Evolutionary conservation across 2,113 vertebrate species (phyloP).

Genomic region (Nansenia antarctica): DNA sequence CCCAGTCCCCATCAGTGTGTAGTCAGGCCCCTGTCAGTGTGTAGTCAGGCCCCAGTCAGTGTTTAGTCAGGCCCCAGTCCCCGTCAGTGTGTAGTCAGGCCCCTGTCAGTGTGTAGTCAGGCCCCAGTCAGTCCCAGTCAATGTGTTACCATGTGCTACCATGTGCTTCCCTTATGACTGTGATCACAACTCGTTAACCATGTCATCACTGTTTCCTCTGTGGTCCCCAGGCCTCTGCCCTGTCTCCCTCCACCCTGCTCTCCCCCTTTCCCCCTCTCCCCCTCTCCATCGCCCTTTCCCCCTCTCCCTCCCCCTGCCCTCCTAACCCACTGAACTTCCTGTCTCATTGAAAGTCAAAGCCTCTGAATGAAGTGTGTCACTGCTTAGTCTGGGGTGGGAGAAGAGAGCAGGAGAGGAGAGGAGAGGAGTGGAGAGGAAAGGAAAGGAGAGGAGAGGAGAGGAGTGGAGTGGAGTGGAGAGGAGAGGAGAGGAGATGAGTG

Average conservation of each 20-base stretch:
- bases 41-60: no score
- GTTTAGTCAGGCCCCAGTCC: no score
- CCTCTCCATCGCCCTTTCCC: background rate
- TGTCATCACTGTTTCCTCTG: conserved; percentile 73
- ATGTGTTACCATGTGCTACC: conserved; percentile 34
- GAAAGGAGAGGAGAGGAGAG: background rate
- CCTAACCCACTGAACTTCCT: conserved; percentile 49
- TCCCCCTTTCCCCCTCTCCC: conserved; percentile 32
- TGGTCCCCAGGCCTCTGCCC: no score
- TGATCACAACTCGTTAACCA: conserved; percentile 69
- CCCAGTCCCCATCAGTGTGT: no score
- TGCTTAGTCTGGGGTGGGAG: background rate
- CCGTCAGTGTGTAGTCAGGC: no score
- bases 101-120: no score
- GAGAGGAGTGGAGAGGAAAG: background rate
- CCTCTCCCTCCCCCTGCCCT: conserved; percentile 16
- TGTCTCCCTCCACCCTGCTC: conserved; percentile 21
- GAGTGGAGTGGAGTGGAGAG: background rate
- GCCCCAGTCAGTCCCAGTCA: no score
- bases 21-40: no score
- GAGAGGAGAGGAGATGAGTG: no score
- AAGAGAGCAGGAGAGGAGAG: background rate
- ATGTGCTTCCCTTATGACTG: conserved; percentile 65
- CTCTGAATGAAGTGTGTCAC: background rate
- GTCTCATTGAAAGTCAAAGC: no score